Percentiles rank a stretch among this genome's conserved stretches.
phyloP scores from a whole-genome alignment of 2,113 vertebrate species.

The Eulemur macaco region DNA sequence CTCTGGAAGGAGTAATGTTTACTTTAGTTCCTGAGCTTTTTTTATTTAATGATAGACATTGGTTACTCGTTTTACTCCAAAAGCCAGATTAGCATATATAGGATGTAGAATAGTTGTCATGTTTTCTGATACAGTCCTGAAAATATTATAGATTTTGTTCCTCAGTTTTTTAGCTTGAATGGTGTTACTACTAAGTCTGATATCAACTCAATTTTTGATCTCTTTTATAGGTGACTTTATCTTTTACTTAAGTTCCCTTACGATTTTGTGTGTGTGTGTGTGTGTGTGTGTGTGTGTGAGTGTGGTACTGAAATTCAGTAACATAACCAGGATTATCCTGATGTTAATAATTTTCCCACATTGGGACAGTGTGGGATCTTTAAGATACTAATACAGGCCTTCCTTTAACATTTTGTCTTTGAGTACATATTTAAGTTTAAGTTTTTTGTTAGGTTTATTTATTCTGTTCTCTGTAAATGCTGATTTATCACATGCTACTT shows the following conservation, averaged over 20 bases:
- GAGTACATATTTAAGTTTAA: neutral
- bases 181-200: neutral
- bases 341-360: neutral
- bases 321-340: neutral
- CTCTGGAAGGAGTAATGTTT: neutral
- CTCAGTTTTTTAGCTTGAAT: neutral
- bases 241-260: neutral
- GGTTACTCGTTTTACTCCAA: neutral
- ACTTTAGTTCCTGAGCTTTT: neutral
- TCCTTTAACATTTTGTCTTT: neutral
- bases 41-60: neutral
- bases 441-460: neutral
- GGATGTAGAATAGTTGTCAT: fast-evolving
- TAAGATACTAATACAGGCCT: neutral
- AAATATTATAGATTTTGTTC: neutral
- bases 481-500: neutral
- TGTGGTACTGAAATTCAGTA: neutral
- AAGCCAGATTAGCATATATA: neutral
- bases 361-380: neutral
- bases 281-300: neutral
- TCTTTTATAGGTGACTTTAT: neutral
- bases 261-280: neutral
- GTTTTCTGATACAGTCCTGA: neutral
- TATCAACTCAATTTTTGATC: neutral
- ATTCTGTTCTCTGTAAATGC: neutral